These are phyloP conservation scores for Muscicapa adusta DNA, from an alignment of 2,113 vertebrate genomes.

Conservation along the genomic window DNA sequence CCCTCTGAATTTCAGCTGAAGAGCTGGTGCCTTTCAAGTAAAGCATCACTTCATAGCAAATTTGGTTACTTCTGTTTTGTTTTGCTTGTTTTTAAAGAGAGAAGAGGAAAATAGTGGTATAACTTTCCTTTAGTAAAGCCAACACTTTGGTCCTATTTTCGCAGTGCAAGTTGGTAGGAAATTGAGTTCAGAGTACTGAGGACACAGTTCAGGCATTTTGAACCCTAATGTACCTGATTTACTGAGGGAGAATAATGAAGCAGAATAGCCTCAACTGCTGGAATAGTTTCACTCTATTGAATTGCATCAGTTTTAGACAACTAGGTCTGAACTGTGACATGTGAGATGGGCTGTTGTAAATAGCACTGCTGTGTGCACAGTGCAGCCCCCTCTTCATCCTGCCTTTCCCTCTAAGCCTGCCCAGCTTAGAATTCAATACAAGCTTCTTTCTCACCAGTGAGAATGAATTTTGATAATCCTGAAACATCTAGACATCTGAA, in stretches of 20 bases:
- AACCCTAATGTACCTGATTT: constrained; percentile 56
- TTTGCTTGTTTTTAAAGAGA: background rate
- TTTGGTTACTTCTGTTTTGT: background rate
- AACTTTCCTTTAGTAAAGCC: background rate
- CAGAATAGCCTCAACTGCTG: constrained; percentile 13
- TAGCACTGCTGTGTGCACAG: background rate
- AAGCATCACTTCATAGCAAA: background rate
- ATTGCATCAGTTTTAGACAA: constrained; percentile 67
- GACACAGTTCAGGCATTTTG: constrained; percentile 73
- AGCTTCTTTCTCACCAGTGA: background rate
- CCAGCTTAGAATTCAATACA: background rate
- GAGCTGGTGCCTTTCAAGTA: background rate
- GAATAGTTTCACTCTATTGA: constrained; percentile 67
- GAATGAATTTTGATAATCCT: background rate
- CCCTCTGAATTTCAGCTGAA: background rate
- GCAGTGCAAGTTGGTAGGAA: constrained; percentile 51
- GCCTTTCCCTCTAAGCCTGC: background rate
- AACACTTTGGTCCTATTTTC: background rate
- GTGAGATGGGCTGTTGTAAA: constrained; percentile 28
- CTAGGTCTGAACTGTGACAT: constrained; percentile 64
- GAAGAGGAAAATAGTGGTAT: background rate
- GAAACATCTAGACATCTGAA: background rate
- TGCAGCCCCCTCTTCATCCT: background rate
- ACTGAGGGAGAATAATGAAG: constrained; percentile 68
- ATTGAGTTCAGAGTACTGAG: constrained; percentile 69